These are phyloP conservation scores for Phthorimaea operculella DNA, from an alignment of 1,140 invertebrate species.

Conservation along the genomic window DNA sequence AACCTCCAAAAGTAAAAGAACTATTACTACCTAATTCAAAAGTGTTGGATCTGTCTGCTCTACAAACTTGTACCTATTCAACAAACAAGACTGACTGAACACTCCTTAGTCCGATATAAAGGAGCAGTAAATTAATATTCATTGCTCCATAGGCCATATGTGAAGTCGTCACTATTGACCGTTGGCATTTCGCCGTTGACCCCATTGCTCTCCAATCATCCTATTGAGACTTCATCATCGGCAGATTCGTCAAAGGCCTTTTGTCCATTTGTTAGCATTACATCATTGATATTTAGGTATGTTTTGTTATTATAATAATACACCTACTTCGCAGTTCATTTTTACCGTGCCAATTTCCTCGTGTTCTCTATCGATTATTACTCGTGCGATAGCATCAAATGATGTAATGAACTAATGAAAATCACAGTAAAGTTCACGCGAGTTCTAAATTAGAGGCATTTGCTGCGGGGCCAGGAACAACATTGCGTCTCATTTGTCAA, in stretches of 20 bases:
- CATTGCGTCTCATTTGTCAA: background rate
- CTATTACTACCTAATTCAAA: no score
- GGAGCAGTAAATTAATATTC: conserved; percentile 37
- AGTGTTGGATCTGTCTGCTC: no score
- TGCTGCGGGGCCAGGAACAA: background rate
- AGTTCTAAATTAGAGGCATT: background rate
- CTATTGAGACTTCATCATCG: conserved; percentile 45
- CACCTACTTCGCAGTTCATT: no score
- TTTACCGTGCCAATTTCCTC: background rate
- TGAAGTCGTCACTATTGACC: conserved; percentile 46
- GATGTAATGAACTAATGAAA: background rate
- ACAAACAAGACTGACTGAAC: no score
- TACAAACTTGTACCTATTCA: no score
- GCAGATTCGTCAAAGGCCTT: conserved; percentile 14
- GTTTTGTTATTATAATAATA: background rate
- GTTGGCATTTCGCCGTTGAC: conserved; percentile 41
- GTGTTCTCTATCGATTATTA: background rate
- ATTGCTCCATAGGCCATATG: conserved; percentile 45
- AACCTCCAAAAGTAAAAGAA: no score
- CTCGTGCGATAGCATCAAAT: background rate
- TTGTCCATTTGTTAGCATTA: background rate
- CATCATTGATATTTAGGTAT: background rate
- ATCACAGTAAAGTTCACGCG: background rate
- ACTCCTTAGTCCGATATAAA: background rate
- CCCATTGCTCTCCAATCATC: conserved; percentile 44